Conservation (phyloP, 2,888 invertebrate species). For the Drosophila affinis region DNA sequence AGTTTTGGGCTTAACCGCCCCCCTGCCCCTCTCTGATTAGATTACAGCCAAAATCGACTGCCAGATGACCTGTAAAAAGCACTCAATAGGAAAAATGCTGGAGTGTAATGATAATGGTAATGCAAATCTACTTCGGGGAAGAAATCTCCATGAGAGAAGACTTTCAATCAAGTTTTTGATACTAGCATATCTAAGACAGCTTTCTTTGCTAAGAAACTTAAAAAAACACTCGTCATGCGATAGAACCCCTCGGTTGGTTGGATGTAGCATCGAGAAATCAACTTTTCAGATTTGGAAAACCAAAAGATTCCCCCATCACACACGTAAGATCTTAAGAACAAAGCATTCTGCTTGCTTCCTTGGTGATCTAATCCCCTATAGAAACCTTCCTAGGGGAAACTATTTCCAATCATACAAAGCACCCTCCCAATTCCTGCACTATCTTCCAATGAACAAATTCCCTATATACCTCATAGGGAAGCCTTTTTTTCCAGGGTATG, state of each 20-base stretch:
- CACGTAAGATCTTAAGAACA: too few species aligned
- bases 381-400: neutral
- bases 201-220: too few species aligned
- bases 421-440: neutral
- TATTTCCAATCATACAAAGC: too few species aligned
- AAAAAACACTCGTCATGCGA: too few species aligned
- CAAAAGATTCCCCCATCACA: too few species aligned
- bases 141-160: neutral
- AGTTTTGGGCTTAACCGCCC: neutral
- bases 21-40: neutral
- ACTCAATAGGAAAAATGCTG: neutral
- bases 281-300: too few species aligned
- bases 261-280: too few species aligned
- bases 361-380: neutral
- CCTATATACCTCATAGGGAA: neutral
- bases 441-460: too few species aligned
- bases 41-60: neutral
- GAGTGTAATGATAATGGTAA: neutral
- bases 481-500: constrained; percentile 34
- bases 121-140: too few species aligned
- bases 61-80: neutral
- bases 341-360: neutral
- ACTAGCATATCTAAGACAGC: neutral
- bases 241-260: too few species aligned
- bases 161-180: neutral